phyloP scores from a whole-genome alignment of 2,113 vertebrate genomes.

The Hyaena hyaena region DNA sequence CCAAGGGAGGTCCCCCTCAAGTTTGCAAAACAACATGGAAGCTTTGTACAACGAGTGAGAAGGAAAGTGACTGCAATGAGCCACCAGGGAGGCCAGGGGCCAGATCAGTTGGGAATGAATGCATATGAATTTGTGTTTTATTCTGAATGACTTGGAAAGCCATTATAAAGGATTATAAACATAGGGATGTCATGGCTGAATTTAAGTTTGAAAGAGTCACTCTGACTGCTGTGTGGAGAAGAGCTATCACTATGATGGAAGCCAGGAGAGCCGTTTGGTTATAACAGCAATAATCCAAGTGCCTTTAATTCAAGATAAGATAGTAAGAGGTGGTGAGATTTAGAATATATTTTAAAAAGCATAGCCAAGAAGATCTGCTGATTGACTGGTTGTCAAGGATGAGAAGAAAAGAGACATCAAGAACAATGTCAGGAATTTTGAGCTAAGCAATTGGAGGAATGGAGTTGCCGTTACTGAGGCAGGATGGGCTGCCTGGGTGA shows the following conservation, averaged over 20 bases:
- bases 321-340: neutral
- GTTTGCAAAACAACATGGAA: neutral
- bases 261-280: neutral
- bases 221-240: neutral
- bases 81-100: neutral
- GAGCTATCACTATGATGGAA: neutral
- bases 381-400: too few relatives aligned
- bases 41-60: too few relatives aligned
- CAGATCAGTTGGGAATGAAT: neutral
- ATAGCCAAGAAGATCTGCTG: neutral
- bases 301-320: neutral
- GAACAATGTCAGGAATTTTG: neutral
- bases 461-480: neutral
- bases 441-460: neutral
- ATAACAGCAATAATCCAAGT: neutral
- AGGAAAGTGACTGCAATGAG: neutral
- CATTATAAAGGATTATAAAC: neutral
- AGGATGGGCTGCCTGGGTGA: neutral
- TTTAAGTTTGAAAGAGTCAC: neutral
- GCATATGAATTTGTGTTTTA: neutral
- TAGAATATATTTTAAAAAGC: neutral
- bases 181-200: neutral
- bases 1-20: neutral
- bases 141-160: neutral
- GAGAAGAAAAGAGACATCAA: neutral